These are phyloP conservation scores for Chiloscyllium punctatum DNA, from an alignment of 2,797 vertebrate species.

Conservation along the genomic window DNA sequence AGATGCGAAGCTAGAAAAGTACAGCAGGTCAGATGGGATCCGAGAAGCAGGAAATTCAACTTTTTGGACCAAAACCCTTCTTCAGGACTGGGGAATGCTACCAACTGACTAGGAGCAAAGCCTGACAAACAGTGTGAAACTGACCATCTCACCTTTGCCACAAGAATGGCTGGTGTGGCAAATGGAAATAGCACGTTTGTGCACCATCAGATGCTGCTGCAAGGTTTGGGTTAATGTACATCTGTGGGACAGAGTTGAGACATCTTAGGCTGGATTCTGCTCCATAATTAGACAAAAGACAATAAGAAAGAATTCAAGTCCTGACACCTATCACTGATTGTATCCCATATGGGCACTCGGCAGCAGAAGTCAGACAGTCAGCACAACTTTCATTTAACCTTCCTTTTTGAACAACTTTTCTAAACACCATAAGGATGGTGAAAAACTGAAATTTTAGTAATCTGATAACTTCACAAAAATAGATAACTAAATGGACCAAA, in stretches of 20 bases:
- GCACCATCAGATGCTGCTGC: neutral
- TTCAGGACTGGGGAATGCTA: neutral
- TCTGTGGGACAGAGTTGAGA: neutral
- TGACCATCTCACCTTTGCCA: neutral
- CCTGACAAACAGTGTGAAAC: neutral
- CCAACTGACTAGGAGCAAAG: neutral
- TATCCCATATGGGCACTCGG: neutral
- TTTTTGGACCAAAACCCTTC: too few species aligned
- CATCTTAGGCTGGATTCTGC: neutral
- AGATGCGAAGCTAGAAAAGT: too few species aligned
- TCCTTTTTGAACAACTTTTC: neutral
- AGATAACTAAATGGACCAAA: neutral
- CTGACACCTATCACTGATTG: neutral
- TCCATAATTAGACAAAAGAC: neutral
- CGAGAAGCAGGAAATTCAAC: too few species aligned
- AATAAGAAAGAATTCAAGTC: neutral
- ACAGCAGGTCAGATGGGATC: too few species aligned
- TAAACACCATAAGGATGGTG: neutral
- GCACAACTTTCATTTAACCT: neutral
- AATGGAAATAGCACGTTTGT: neutral
- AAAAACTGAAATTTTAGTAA: neutral
- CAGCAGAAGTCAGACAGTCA: neutral
- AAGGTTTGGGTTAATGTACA: neutral
- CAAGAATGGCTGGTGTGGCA: neutral
- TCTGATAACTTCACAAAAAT: neutral